Evolutionary conservation across 1,140 invertebrate species (phyloP).

Genomic region (Ephestia elutella): DNA sequence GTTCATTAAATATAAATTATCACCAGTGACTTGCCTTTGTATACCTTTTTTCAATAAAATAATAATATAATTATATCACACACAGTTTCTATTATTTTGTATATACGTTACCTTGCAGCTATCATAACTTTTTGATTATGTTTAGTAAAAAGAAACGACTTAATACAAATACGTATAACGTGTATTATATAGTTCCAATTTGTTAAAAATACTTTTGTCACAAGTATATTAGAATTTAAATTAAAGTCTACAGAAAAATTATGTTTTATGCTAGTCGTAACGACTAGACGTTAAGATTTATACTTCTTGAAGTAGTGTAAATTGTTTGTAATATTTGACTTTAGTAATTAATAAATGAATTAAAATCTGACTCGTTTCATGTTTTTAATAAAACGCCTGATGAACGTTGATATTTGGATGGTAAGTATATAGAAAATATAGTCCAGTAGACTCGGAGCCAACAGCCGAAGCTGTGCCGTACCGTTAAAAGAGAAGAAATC

Average conservation of each 20-base stretch:
- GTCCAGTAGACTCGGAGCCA: too few species aligned
- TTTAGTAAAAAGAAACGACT: too few species aligned
- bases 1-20: not conserved
- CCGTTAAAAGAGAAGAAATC: too few species aligned
- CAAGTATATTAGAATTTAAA: not conserved
- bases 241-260: not conserved
- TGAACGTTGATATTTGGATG: too few species aligned
- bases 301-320: not conserved
- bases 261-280: not conserved
- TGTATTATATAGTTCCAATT: too few species aligned
- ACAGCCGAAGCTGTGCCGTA: too few species aligned
- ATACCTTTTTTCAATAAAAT: not conserved
- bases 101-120: not conserved
- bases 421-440: too few species aligned
- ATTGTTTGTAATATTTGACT: not conserved
- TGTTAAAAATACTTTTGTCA: too few species aligned
- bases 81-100: not conserved
- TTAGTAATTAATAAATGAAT: not conserved
- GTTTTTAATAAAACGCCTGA: too few species aligned
- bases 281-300: not conserved
- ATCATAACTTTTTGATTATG: not conserved
- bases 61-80: not conserved
- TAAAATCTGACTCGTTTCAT: not conserved
- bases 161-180: too few species aligned
- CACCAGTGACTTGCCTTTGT: not conserved